Evolutionary conservation across 1,140 invertebrate species (phyloP).

Genomic region (Aphelinus atriplicis): DNA sequence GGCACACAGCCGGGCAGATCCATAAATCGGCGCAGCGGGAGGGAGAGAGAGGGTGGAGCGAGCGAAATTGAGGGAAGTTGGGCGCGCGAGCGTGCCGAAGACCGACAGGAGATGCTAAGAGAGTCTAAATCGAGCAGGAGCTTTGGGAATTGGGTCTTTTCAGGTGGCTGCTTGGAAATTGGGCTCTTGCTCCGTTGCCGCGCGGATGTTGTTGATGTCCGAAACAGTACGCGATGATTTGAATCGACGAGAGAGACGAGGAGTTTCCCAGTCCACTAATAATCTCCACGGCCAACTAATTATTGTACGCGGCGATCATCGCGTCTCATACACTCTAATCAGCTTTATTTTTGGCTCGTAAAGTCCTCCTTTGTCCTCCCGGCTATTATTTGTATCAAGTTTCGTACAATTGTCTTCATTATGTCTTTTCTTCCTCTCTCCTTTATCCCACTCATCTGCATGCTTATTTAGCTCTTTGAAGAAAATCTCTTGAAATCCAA

Average conservation of each 20-base stretch:
- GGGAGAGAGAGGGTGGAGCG: slow-evolving; percentile 6
- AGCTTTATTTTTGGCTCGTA: slow-evolving; percentile 7
- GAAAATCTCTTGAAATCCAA: slow-evolving; percentile 23
- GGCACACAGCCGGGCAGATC: slow-evolving; percentile 1
- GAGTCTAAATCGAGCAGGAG: too few species aligned
- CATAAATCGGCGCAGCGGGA: slow-evolving; percentile 15
- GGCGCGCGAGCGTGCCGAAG: too few species aligned
- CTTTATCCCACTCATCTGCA: neutral
- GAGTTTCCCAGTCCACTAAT: too few species aligned
- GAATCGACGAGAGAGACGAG: too few species aligned
- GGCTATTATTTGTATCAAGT: neutral
- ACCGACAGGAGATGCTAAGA: too few species aligned
- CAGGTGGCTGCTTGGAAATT: too few species aligned
- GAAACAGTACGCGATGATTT: too few species aligned
- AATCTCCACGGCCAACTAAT: too few species aligned
- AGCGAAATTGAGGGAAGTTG: slow-evolving; percentile 26
- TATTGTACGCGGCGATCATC: too few species aligned
- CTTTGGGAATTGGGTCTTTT: too few species aligned
- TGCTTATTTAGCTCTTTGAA: slow-evolving; percentile 31
- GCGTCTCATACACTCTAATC: neutral
- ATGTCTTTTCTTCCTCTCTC: neutral
- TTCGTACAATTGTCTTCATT: slow-evolving; percentile 15
- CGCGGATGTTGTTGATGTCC: too few species aligned
- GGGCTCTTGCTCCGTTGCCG: too few species aligned
- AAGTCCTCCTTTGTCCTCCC: neutral